Evolutionary conservation across 2,888 invertebrate genomes (phyloP).

Genomic region (Acanthosepion lycidas): DNA sequence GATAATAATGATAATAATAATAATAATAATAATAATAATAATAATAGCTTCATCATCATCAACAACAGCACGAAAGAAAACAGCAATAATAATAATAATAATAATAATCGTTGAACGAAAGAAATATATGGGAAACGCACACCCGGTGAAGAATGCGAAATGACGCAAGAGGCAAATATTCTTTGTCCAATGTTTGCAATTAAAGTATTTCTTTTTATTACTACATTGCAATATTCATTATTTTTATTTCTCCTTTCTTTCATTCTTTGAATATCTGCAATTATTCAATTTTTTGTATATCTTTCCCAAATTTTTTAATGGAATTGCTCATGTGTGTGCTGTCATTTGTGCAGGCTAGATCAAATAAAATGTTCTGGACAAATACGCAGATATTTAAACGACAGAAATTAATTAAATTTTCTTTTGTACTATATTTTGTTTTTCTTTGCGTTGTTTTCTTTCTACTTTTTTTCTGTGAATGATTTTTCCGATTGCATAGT

Average conservation of each 20-base stretch:
- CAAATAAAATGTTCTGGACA: not conserved
- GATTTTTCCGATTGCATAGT: not conserved
- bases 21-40: no score
- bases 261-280: not conserved
- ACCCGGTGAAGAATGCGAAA: not conserved
- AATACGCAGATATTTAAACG: not conserved
- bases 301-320: not conserved
- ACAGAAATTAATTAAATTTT: not conserved
- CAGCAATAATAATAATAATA: no score
- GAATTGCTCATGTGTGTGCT: not conserved
- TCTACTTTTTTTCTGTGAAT: not conserved
- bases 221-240: not conserved
- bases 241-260: not conserved
- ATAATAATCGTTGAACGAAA: no score
- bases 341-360: not conserved
- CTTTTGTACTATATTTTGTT: not conserved
- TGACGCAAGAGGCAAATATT: not conserved
- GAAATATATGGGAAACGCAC: not conserved
- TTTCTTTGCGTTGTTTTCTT: not conserved
- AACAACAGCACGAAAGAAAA: no score
- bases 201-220: not conserved
- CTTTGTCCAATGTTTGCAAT: not conserved
- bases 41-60: no score
- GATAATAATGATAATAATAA: no score
- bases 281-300: not conserved